Evolutionary conservation across 2,888 invertebrate species (phyloP).

Genomic region (Oeneis ivallda): DNA sequence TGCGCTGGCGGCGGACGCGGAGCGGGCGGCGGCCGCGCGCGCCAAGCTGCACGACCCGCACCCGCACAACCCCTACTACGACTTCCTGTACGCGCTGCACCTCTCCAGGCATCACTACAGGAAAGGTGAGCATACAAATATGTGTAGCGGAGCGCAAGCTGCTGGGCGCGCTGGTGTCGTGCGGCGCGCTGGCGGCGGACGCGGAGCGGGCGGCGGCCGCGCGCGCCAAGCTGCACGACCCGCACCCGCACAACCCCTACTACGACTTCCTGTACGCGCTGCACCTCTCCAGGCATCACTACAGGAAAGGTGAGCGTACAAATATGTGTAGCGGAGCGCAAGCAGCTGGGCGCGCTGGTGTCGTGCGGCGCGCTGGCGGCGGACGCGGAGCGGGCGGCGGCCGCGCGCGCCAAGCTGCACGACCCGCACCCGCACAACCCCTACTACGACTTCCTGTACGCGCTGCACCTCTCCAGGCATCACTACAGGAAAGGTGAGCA

Average conservation of each 20-base stretch:
- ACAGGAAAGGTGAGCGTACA: too few species aligned
- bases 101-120: conserved; percentile 90
- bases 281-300: too few species aligned
- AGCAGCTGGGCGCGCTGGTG: conserved; percentile 69
- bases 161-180: too few species aligned
- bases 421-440: conserved; percentile 91
- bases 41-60: conserved; percentile 93
- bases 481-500: conserved; percentile 94
- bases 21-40: conserved; percentile 68
- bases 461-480: conserved; percentile 90
- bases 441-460: conserved; percentile 95
- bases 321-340: conserved; percentile 65
- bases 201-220: too few species aligned
- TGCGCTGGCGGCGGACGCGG: conserved; percentile 65
- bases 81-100: conserved; percentile 94
- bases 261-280: too few species aligned
- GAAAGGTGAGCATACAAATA: too few species aligned
- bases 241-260: too few species aligned
- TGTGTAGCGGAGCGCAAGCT: too few species aligned
- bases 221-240: too few species aligned
- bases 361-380: conserved; percentile 63
- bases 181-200: too few species aligned
- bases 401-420: conserved; percentile 86
- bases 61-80: conserved; percentile 91
- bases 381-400: conserved; percentile 70